Base-by-base conservation (phyloP, 2,113 vertebrate genomes). In the Otocyon megalotis region DNA sequence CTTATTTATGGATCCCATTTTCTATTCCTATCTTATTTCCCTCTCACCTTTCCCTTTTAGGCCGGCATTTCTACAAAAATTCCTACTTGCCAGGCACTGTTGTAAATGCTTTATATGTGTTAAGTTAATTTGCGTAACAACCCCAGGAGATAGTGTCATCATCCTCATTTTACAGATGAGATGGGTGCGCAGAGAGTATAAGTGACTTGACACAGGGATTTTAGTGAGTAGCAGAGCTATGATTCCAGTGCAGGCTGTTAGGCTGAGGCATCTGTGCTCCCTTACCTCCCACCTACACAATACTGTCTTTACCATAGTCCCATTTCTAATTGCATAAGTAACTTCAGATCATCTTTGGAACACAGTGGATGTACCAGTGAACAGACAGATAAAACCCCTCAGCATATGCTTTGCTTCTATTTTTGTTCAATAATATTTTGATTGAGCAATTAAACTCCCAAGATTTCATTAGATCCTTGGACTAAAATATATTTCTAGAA, bases 391-490 rank as follows among this genome's bases (percentile, higher is more conserved):
- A 53, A 90, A 92, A 83, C 5, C 28, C 30, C 77, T 54, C 17
- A 50, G 30, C 8, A 4, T 93, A 20, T 53, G 37, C 71, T 88
- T 90, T 83, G 37, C 48, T 43, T 74, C 53, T 90, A 13, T 93
- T 87, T 94, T 94, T 90, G 24, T 94, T 92, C 15, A 80, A 24
- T 80, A 74, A 24, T 85, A 87, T 53, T 79, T 74, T 65, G 79
- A 86, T 43, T 63, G 65, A 96, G 71, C 69, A 63, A 3, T 56
- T 63, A 48, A 79, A 15, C n/a, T 65, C 88, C 62, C 62, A 90
- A 77, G 54, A 69, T 81, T 69, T 67, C 28, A 56, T 32, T 24
- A 35, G 60, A 13, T 62, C 43, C 24, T n/a, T 62, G 60, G 32
- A 60, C 60, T 32, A 35, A n/a, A 96, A 30, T 90, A 24, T n/a